Conservation (phyloP, 2,888 invertebrate genomes). For the Thalpophila matura region DNA sequence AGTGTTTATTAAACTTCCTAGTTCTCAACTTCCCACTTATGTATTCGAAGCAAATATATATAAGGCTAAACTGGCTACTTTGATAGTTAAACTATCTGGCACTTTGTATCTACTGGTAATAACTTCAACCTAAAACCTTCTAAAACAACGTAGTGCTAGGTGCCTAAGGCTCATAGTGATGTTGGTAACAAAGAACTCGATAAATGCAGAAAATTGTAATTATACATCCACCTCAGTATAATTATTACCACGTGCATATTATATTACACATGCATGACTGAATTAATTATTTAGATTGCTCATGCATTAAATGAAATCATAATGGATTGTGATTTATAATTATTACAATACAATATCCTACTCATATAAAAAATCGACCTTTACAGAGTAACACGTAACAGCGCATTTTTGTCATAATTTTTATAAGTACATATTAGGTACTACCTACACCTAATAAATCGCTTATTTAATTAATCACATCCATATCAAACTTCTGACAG, state of each 20-base stretch:
- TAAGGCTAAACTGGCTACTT: too few relatives aligned
- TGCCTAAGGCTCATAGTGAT: slow-evolving; percentile 1
- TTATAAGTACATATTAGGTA: too few relatives aligned
- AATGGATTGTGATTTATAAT: slow-evolving; percentile 12
- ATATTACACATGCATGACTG: slow-evolving; percentile 32
- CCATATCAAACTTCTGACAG: too few relatives aligned
- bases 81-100: too few relatives aligned
- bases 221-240: slow-evolving; percentile 4
- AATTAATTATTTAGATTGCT: slow-evolving; percentile 28
- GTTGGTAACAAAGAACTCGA: slow-evolving; percentile 11
- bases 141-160: not conserved
- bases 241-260: slow-evolving; percentile 32
- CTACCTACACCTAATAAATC: too few relatives aligned
- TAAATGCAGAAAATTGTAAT: slow-evolving; percentile 25
- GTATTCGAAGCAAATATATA: too few relatives aligned
- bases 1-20: too few relatives aligned
- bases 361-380: not conserved
- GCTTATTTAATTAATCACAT: too few relatives aligned
- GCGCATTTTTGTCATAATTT: too few relatives aligned
- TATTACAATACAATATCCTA: not conserved
- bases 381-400: not conserved
- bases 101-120: too few relatives aligned
- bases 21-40: too few relatives aligned
- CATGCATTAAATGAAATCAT: slow-evolving; percentile 22
- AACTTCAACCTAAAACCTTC: too few relatives aligned